These are phyloP conservation scores for Antheraea yamamai DNA, from an alignment of 2,888 invertebrate species.

Conservation along the genomic window DNA sequence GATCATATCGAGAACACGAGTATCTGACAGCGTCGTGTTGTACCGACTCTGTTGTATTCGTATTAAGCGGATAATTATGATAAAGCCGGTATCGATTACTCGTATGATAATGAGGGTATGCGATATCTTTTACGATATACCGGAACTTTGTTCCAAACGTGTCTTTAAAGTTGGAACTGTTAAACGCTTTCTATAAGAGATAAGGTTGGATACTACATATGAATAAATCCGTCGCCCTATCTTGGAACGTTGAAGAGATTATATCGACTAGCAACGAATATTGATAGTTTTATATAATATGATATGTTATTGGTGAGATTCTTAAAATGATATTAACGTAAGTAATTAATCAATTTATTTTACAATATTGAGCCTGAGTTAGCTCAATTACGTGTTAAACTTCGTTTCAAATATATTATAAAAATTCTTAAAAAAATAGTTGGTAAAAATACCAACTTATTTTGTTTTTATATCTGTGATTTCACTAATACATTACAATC, in stretches of 20 bases:
- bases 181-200: slow-evolving; percentile 16
- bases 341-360: no score
- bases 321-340: no score
- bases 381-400: no score
- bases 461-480: no score
- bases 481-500: neutral
- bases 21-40: slow-evolving; percentile 41
- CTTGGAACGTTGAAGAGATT: slow-evolving; percentile 4
- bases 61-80: slow-evolving; percentile 58
- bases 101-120: slow-evolving; percentile 64
- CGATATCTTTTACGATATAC: slow-evolving; percentile 36
- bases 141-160: slow-evolving; percentile 18
- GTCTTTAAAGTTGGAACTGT: slow-evolving; percentile 19
- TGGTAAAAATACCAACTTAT: no score
- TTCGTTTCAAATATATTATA: neutral
- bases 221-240: slow-evolving; percentile 12
- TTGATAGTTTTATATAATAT: neutral
- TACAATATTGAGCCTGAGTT: no score
- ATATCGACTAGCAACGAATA: neutral
- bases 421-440: no score
- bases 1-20: slow-evolving; percentile 44
- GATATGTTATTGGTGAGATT: no score
- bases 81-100: slow-evolving; percentile 62
- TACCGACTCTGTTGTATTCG: slow-evolving; percentile 26
- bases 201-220: slow-evolving; percentile 17